phyloP scores from a whole-genome alignment of 2,113 vertebrate species.

The Sander vitreus region DNA sequence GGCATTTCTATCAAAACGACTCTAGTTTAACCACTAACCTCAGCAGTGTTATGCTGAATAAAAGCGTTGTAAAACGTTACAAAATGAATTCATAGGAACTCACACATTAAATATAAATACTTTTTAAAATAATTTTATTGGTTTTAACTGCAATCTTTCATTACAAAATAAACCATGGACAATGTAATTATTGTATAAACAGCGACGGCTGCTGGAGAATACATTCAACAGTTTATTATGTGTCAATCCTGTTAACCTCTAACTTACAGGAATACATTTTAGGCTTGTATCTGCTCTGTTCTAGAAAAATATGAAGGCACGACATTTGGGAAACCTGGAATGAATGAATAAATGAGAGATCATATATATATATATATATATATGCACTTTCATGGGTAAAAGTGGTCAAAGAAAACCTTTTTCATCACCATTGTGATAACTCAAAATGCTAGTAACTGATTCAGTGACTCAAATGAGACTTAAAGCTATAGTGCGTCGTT shows the following conservation, averaged over 20 bases:
- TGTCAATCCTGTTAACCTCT: neutral
- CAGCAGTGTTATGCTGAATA: neutral
- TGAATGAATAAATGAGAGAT: no score
- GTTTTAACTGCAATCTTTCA: conserved; percentile 32
- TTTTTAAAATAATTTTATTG: conserved; percentile 24
- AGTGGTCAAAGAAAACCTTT: conserved; percentile 48
- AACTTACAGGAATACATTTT: conserved; percentile 84
- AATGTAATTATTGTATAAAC: conserved; percentile 88
- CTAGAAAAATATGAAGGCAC: conserved; percentile 74
- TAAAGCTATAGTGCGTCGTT: no score
- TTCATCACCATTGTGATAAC: conserved; percentile 36
- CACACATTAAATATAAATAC: conserved; percentile 17
- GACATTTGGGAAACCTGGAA: conserved; percentile 85
- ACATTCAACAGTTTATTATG: conserved; percentile 27
- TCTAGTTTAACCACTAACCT: neutral
- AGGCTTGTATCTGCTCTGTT: conserved; percentile 71
- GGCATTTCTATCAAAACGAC: no score
- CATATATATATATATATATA: no score
- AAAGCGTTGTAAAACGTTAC: neutral
- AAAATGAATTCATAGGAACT: neutral
- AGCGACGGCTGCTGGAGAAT: conserved; percentile 77
- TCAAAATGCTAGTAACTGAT: conserved; percentile 43
- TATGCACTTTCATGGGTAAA: conserved; percentile 83
- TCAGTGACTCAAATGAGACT: neutral
- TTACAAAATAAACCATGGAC: conserved; percentile 82